Percentiles rank a stretch among this genome's conserved stretches.
phyloP scores from a whole-genome alignment of 2,888 invertebrate species.

The Caenorhabditis sp. region DNA sequence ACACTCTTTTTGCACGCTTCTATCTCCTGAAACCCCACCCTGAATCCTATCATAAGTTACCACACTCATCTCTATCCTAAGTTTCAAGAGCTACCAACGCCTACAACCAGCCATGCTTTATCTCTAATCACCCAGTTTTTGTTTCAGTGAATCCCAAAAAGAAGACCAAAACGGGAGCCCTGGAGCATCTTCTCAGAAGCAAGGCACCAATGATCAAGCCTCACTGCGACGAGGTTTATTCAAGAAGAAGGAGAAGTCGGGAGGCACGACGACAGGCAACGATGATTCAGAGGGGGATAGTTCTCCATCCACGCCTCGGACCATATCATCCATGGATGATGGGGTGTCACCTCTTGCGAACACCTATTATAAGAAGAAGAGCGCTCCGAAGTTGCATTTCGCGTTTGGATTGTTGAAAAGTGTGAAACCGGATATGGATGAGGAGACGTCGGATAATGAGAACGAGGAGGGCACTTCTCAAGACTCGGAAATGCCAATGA shows the following conservation, averaged over 20 bases:
- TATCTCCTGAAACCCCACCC: not conserved
- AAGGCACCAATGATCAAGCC: conserved; percentile 64
- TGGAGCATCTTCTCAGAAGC: conserved; percentile 47
- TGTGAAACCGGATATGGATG: conserved; percentile 80
- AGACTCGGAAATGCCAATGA: conserved; percentile 40
- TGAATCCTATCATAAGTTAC: conserved; percentile 18
- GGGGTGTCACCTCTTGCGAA: conserved; percentile 69
- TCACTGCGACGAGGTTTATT: conserved; percentile 81
- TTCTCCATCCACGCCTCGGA: conserved; percentile 81
- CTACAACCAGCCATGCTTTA: not conserved
- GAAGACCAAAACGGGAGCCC: conserved; percentile 66
- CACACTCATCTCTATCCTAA: conserved; percentile 5
- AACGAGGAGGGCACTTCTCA: conserved; percentile 48
- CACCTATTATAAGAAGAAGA: conserved; percentile 83
- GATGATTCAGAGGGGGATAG: conserved; percentile 80
- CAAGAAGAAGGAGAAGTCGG: conserved; percentile 78
- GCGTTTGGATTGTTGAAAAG: conserved; percentile 81
- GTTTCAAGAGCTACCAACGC: not conserved
- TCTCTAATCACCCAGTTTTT: not conserved
- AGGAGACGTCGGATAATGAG: conserved; percentile 83
- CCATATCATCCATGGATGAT: conserved; percentile 76
- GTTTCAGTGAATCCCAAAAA: conserved; percentile 62
- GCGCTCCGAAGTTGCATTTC: conserved; percentile 84
- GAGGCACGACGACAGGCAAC: conserved; percentile 63
- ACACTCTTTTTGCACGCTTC: conserved; percentile 4